Evolutionary conservation across 2,797 vertebrate species (phyloP), one percentile per base, ranked within the genome.

Genomic region (Girardinus metallicus): DNA sequence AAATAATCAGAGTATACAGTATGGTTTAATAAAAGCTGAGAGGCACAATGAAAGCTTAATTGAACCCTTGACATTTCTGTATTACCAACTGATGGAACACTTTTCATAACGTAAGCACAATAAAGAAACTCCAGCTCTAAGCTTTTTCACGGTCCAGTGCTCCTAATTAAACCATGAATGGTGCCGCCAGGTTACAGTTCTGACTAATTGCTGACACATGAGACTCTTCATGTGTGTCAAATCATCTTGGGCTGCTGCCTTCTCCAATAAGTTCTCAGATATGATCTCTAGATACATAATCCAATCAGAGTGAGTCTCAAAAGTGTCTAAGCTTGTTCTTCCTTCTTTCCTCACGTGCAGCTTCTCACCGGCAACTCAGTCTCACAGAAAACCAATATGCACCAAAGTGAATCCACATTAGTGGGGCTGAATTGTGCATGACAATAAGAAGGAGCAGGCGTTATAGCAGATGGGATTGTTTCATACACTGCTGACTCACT

Each of bases 381-480:
- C 64, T 66, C 34, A 11, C 64, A 39, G 49, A 73, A 41, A 86
- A 83, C 87, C 90, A 82, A 84, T 90, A 85, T 39, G 53, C 6
- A 41, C 15, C 75, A 55, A 87, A 90, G 87, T 83, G 39, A 64
- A 73, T 86, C 60, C 83, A 72, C 78, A 74, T 81, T 64, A 80
- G 62, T 46, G 71, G 39, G 57, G 57, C 71, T 78, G 74, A 81
- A 77, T 57, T 78, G 80, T 81, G 82, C 51, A 72, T 44, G 62
- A 79, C 76, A 78, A 85, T 80, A 83, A 89, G 87, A 87, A 85
- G 36, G 73, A 84, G 71, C 80, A 83, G 77, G 83, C 78, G 39
- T 79, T 10, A 74, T 57, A 72, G 86, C 89, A 92, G 89, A 90
- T 94, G 87, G 85, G 80, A 80, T 80, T 89, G 72, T 85, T 94